Conservation (phyloP, 1,140 invertebrate genomes). For the Ostrea edulis region DNA sequence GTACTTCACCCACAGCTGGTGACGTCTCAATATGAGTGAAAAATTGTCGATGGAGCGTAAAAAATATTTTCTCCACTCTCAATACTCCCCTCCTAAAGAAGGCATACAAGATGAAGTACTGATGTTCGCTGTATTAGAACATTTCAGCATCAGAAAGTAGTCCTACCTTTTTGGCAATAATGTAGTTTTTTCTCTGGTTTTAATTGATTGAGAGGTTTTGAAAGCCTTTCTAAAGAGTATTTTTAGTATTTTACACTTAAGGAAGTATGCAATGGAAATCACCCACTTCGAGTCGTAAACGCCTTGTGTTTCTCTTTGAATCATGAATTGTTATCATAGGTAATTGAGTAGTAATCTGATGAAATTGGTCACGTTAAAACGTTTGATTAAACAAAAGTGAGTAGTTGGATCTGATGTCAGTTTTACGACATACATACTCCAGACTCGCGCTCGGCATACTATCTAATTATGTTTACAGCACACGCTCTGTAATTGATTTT, state of each 20-base stretch:
- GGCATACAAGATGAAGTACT: too few relatives aligned
- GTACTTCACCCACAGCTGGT: too few relatives aligned
- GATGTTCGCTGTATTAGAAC: too few relatives aligned
- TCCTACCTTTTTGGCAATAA: background rate
- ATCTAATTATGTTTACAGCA: background rate
- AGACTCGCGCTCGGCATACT: background rate
- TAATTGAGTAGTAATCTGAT: background rate
- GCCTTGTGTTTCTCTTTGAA: too few relatives aligned
- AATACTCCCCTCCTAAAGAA: too few relatives aligned
- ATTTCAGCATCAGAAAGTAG: too few relatives aligned
- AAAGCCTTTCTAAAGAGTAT: background rate
- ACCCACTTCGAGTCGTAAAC: background rate
- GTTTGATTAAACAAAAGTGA: background rate
- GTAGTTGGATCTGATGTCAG: background rate
- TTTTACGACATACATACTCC: slow-evolving; percentile 2
- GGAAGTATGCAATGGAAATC: background rate
- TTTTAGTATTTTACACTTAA: background rate
- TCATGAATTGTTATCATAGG: too few relatives aligned
- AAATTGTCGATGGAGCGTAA: too few relatives aligned
- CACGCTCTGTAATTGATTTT: background rate
- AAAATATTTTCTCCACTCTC: too few relatives aligned
- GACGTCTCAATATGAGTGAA: too few relatives aligned
- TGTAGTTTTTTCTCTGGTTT: background rate
- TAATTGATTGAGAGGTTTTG: background rate
- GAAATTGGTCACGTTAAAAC: background rate